phyloP scores from a whole-genome alignment of 2,113 vertebrate species.

The Prunella himalayana region DNA sequence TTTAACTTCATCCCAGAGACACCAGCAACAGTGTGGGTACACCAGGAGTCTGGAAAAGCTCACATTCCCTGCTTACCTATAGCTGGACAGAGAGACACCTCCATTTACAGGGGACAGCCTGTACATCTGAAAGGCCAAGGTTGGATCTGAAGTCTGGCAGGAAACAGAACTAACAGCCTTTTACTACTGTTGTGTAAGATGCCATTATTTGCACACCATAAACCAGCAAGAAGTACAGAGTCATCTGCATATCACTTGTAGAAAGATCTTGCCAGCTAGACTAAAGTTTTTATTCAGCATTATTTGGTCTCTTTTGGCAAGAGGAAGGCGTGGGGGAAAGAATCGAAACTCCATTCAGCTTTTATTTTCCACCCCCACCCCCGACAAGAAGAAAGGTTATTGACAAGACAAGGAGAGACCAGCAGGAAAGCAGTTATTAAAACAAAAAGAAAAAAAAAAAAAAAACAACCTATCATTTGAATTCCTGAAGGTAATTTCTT shows the following conservation, averaged over 20 bases:
- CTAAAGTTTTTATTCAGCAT: not conserved
- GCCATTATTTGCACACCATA: constrained; percentile 43
- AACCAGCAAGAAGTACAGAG: not conserved
- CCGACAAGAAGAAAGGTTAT: not conserved
- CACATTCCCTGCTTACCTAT: not conserved
- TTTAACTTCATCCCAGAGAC: not conserved
- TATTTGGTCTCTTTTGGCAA: not conserved
- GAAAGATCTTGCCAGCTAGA: not conserved
- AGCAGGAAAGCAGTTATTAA: not conserved
- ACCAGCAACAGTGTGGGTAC: not conserved
- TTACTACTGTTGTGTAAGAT: constrained; percentile 25
- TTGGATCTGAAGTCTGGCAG: not conserved
- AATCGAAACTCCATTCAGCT: not conserved
- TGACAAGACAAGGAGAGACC: not conserved
- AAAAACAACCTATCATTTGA: not conserved
- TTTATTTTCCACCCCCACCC: not conserved
- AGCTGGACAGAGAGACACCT: not conserved
- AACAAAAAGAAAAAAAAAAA: not conserved
- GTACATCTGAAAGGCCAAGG: not conserved
- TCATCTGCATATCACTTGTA: not conserved
- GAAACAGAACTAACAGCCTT: not conserved
- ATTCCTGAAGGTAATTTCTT: not conserved
- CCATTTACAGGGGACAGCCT: not conserved
- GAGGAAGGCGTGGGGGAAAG: not conserved
- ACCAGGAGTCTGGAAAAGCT: not conserved